Base-by-base conservation (phyloP, 2,113 vertebrate genomes). In the Macroglossus sobrinus region DNA sequence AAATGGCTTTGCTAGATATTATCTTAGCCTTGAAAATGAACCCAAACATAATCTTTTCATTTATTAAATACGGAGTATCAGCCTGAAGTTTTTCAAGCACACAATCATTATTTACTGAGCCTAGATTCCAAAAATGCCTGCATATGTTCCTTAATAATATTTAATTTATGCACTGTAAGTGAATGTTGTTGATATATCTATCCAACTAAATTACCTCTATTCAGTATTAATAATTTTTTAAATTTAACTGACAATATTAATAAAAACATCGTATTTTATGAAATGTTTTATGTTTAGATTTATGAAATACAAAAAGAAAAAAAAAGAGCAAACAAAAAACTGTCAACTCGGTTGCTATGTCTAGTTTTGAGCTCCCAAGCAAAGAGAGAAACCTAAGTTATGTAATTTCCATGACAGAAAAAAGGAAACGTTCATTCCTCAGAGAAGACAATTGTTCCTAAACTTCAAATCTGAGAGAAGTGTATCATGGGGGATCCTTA, bases 21-120 rank as follows among this genome's bases (percentile, higher is more conserved):
- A 85, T 21, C n/a, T n/a, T 35, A 69, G n/a, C n/a, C 79, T 63
- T 86, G 5, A 86, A 86, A 91, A 89, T 33, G 28, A 81, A 61
- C 59, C 3, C 19, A 74, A 80, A 89, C 10, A 40, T 18, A 69
- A 38, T 68, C 38, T 94, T 89, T 93, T 45, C 57, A 88, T 22
- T 74, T 71, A 80, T 59, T 80, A 94, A 68, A 86, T 79, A 57
- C 21, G 26, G 69, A 66, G 24, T 53, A 59, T 89, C 33, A 89
- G 24, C 26, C 71, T 53, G 66, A 74, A 96, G 68, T 90, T 93
- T 91, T 94, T 94, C 50, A 96, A 95, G 59, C 30, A 92, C 33
- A 57, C 22, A 22, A 64, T 88, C 84, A 63, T 57, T 74, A 71
- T 24, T 69, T 78, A 93, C 35, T 74, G 45, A 79, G 59, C 80